phyloP scores from a whole-genome alignment of 2,888 invertebrate genomes.

The Chromoteleia sp. region DNA sequence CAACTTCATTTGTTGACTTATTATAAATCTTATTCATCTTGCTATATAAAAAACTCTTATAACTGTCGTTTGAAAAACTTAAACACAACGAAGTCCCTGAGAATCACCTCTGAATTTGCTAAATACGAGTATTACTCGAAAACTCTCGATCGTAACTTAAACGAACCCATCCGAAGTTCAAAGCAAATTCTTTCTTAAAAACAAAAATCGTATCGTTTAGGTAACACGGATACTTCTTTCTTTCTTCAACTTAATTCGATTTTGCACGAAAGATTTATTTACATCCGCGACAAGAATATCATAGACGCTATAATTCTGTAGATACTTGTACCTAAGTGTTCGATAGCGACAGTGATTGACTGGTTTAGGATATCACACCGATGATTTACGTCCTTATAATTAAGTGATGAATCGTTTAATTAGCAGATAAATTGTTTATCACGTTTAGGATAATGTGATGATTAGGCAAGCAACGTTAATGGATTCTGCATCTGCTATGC shows the following conservation, averaged over 20 bases:
- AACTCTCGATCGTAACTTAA: neutral
- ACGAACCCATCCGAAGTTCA: neutral
- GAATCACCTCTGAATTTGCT: neutral
- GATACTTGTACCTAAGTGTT: constrained; percentile 20
- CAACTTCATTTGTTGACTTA: no score
- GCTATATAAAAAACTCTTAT: no score
- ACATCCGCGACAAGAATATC: neutral
- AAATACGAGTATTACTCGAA: neutral
- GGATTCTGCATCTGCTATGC: constrained; percentile 4
- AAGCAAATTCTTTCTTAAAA: neutral
- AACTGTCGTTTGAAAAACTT: no score
- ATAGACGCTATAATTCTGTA: constrained; percentile 5
- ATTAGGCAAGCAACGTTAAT: neutral
- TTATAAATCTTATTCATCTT: no score
- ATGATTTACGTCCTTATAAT: constrained; percentile 35
- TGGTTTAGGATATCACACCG: constrained; percentile 15
- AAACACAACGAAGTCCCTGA: neutral
- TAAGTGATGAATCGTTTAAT: constrained; percentile 40
- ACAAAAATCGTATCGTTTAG: neutral
- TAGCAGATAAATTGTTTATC: constrained; percentile 36
- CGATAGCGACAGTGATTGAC: constrained; percentile 26
- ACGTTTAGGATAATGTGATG: constrained; percentile 22
- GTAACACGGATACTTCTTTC: neutral
- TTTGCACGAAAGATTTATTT: neutral
- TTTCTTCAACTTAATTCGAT: neutral